These are phyloP conservation scores for Orientallactaga sibirica DNA, from an alignment of 2,797 vertebrate species.

Conservation along the genomic window DNA sequence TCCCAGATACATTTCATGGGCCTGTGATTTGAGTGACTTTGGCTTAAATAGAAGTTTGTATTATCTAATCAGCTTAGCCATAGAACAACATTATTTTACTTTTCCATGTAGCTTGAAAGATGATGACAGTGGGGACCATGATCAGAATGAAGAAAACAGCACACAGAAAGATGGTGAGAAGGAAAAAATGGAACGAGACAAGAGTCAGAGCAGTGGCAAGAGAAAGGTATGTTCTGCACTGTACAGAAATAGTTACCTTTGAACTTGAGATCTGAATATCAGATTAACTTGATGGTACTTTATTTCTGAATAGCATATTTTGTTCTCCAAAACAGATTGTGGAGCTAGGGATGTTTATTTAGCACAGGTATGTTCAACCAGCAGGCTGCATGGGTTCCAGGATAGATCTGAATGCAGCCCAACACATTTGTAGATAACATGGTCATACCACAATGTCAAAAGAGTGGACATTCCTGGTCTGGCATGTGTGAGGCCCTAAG, in stretches of 20 bases:
- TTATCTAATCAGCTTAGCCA: background rate
- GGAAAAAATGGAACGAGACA: constrained; percentile 91
- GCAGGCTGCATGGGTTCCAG: too few relatives aligned
- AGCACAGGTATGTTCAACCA: too few relatives aligned
- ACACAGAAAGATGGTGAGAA: constrained; percentile 94
- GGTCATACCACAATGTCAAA: too few relatives aligned
- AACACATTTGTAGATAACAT: too few relatives aligned
- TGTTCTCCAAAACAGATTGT: background rate
- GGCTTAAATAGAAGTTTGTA: background rate
- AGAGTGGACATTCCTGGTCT: background rate
- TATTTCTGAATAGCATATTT: background rate
- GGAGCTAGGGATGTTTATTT: background rate
- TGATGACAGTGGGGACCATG: constrained; percentile 92
- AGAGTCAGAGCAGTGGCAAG: constrained; percentile 87
- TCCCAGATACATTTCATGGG: background rate
- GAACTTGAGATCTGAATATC: background rate
- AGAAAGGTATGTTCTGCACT: constrained; percentile 87
- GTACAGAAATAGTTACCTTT: background rate
- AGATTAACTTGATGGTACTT: background rate
- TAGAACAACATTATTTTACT: background rate
- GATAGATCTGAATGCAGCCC: too few relatives aligned
- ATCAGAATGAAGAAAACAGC: constrained; percentile 92
- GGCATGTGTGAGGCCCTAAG: background rate
- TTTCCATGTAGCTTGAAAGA: constrained; percentile 89
- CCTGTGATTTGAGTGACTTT: background rate